Conservation (phyloP, 1,140 invertebrate genomes). For the Lysiphlebus fabarum region DNA sequence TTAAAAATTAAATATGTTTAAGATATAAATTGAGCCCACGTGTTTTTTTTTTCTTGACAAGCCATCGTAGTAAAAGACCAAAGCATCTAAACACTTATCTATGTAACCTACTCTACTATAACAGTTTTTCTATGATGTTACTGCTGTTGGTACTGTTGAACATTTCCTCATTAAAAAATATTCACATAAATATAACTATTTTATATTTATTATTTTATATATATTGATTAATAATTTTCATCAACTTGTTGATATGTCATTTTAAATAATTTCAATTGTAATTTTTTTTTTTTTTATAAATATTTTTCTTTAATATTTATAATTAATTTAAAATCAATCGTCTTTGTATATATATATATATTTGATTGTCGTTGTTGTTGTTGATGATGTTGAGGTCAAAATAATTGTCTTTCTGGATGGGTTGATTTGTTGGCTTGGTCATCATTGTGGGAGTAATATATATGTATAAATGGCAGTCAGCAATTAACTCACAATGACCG, state of each 20-base stretch:
- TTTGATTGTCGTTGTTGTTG: too few species aligned
- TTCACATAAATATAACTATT: too few species aligned
- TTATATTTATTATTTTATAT: too few species aligned
- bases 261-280: too few species aligned
- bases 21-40: slow-evolving; percentile 31
- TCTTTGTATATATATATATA: too few species aligned
- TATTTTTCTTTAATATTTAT: too few species aligned
- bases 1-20: too few species aligned
- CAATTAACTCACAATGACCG: slow-evolving; percentile 18
- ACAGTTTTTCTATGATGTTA: slow-evolving; percentile 33
- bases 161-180: slow-evolving; percentile 48
- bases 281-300: too few species aligned
- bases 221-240: too few species aligned
- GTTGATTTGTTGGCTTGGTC: neutral
- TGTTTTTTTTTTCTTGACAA: slow-evolving; percentile 31
- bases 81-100: slow-evolving; percentile 45
- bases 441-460: slow-evolving; percentile 5
- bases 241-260: too few species aligned
- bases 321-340: too few species aligned
- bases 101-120: slow-evolving; percentile 50
- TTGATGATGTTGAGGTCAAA: slow-evolving; percentile 19
- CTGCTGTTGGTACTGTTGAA: slow-evolving; percentile 9
- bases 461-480: slow-evolving; percentile 14
- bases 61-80: slow-evolving; percentile 23
- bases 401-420: slow-evolving; percentile 15